Conservation (phyloP, 2,113 vertebrate genomes). For the Hypanus sabinus region DNA sequence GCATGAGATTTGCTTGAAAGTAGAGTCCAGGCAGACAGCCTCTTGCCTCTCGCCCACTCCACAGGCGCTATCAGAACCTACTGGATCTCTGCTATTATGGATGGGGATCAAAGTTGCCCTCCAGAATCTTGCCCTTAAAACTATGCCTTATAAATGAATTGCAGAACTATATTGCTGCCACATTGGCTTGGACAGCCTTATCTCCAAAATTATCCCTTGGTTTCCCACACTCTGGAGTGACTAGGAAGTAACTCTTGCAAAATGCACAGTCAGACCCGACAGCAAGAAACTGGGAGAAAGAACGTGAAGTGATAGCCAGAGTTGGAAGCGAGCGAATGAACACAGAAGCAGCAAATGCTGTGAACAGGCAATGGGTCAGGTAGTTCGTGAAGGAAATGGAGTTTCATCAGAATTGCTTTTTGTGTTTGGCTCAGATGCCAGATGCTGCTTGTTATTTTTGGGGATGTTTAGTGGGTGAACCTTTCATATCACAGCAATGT, state of each 20-base stretch:
- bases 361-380: too few species aligned
- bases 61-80: neutral
- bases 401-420: too few species aligned
- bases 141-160: neutral
- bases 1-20: neutral
- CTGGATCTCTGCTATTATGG: neutral
- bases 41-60: neutral
- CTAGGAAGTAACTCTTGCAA: neutral
- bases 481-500: too few species aligned
- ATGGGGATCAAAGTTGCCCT: neutral
- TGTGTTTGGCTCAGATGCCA: too few species aligned
- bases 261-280: too few species aligned
- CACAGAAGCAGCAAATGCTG: too few species aligned
- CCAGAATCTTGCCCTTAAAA: neutral
- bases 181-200: neutral
- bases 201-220: neutral
- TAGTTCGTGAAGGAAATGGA: too few species aligned
- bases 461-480: too few species aligned
- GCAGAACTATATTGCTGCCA: neutral
- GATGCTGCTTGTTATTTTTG: too few species aligned
- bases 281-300: too few species aligned
- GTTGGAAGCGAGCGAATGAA: too few species aligned
- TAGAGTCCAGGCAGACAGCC: neutral
- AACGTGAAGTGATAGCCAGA: too few species aligned
- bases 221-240: neutral